Evolutionary conservation across 2,113 vertebrate species (phyloP).

Genomic region (Corythornis madagascariensis): DNA sequence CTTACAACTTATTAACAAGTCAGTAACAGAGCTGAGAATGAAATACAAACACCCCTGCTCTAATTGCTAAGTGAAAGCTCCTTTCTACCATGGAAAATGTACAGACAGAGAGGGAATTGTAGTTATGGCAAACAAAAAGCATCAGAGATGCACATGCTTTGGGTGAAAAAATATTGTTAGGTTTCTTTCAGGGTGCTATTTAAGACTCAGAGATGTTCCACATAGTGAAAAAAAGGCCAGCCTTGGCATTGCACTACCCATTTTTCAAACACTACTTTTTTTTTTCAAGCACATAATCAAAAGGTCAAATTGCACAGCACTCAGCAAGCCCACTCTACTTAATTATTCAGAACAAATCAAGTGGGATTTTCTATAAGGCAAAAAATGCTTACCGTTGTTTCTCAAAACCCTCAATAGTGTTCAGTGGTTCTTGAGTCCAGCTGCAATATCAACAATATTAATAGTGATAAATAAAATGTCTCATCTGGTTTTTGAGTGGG

Average conservation of each 20-base stretch:
- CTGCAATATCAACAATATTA: background rate
- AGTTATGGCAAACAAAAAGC: background rate
- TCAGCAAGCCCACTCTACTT: background rate
- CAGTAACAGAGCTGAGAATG: background rate
- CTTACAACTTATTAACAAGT: background rate
- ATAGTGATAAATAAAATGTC: background rate
- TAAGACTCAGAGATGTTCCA: background rate
- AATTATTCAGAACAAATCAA: background rate
- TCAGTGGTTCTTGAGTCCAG: background rate
- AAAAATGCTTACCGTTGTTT: background rate
- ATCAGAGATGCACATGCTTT: fast-evolving
- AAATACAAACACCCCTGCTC: background rate
- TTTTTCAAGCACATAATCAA: background rate
- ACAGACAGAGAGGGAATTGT: background rate
- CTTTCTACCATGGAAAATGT: background rate
- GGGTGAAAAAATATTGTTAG: background rate
- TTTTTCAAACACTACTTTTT: background rate
- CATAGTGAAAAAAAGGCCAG: background rate
- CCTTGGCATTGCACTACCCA: background rate
- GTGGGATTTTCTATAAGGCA: background rate
- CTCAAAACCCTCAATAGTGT: background rate
- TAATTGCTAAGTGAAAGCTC: background rate
- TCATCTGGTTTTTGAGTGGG: background rate
- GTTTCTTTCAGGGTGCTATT: background rate
- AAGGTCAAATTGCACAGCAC: background rate